A percentile compares a stretch with the other conserved stretches of the same genome.
phyloP scores from a whole-genome alignment of 2,797 vertebrate species.

The Hephaestus fuliginosus region DNA sequence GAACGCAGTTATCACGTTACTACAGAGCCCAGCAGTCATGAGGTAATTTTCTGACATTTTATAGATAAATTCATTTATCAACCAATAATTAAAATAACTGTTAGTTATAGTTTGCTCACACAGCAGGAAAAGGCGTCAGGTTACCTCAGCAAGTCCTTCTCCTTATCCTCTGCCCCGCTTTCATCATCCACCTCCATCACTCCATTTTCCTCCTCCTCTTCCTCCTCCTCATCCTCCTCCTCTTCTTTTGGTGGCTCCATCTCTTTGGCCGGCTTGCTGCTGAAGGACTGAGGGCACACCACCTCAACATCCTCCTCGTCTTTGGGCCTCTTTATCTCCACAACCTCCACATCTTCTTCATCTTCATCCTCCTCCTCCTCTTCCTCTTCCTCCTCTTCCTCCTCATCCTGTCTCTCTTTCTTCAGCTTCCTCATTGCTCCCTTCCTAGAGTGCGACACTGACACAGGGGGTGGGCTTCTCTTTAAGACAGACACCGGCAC shows the following conservation, averaged over 20 bases:
- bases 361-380: conserved; percentile 54
- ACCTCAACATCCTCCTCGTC: conserved; percentile 74
- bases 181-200: conserved; percentile 85
- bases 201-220: conserved; percentile 78
- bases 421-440: conserved; percentile 70
- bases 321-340: conserved; percentile 71
- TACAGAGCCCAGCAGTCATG: too few relatives aligned
- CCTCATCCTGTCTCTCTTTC: conserved; percentile 71
- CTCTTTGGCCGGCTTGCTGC: conserved; percentile 62
- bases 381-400: conserved; percentile 55
- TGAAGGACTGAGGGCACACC: conserved; percentile 60
- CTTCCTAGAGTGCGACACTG: conserved; percentile 67
- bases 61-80: not conserved
- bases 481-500: conserved; percentile 83
- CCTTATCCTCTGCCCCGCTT: conserved; percentile 85
- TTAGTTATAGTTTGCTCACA: conserved; percentile 3
- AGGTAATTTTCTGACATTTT: not conserved
- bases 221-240: conserved; percentile 69
- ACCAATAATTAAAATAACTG: not conserved
- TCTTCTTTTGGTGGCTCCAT: conserved; percentile 64
- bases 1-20: not conserved
- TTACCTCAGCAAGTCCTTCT: conserved; percentile 84
- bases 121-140: not conserved
- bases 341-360: conserved; percentile 74
- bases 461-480: conserved; percentile 81